Percentiles rank a stretch among this genome's conserved stretches.
Evolutionary conservation across 2,888 invertebrate species (phyloP).

Genomic region (Drosophila histrio): DNA sequence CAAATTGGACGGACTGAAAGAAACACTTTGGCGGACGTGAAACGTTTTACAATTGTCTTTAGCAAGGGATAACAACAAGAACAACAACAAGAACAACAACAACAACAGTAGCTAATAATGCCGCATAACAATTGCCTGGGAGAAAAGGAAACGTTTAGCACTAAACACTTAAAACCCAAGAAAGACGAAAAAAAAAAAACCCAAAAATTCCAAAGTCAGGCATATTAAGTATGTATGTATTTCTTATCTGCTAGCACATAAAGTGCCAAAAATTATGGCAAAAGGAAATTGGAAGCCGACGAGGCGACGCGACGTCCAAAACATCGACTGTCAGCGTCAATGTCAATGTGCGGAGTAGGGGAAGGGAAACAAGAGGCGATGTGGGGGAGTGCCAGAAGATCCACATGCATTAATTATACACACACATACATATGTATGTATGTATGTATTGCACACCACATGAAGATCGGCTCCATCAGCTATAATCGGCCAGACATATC

Average conservation of each 20-base stretch:
- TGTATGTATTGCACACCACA: no score
- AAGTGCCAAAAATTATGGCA: constrained; percentile 75
- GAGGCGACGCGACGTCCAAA: constrained; percentile 7
- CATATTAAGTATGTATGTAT: constrained; percentile 35
- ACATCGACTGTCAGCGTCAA: constrained; percentile 22
- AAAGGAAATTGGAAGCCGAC: constrained; percentile 63
- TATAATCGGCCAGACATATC: background rate
- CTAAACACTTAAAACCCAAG: constrained; percentile 58
- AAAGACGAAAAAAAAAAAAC: constrained; percentile 1
- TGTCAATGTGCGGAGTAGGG: constrained; percentile 24
- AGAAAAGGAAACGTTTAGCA: constrained; percentile 64
- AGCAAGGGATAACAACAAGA: constrained; percentile 55
- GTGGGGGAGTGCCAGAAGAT: constrained; percentile 4
- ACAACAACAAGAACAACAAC: constrained; percentile 16
- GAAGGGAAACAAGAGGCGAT: background rate
- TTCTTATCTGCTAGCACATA: constrained; percentile 67
- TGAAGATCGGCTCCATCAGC: constrained; percentile 7
- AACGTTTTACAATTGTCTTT: constrained; percentile 44
- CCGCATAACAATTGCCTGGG: constrained; percentile 54
- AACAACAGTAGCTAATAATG: constrained; percentile 26
- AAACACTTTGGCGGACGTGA: constrained; percentile 52
- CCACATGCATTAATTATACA: constrained; percentile 10
- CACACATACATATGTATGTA: background rate
- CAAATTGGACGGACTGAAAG: constrained; percentile 40
- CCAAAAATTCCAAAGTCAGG: constrained; percentile 26